These are phyloP conservation scores for Phalangium opilio DNA, from an alignment of 2,888 invertebrate genomes.

Conservation along the genomic window DNA sequence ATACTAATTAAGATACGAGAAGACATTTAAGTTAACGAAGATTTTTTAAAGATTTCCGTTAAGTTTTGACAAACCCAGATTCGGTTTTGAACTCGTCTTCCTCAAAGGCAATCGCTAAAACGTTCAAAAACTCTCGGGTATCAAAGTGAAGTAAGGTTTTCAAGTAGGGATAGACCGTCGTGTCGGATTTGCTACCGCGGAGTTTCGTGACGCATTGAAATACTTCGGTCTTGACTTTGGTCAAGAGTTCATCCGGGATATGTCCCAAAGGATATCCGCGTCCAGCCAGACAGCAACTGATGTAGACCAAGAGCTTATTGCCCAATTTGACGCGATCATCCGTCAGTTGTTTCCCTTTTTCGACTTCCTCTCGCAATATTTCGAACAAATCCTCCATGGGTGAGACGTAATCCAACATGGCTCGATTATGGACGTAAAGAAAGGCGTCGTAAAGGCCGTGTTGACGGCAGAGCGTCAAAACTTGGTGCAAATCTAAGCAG, in stretches of 20 bases:
- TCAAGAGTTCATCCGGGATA: conserved; percentile 45
- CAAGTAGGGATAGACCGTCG: conserved; percentile 21
- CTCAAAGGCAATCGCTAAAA: conserved; percentile 65
- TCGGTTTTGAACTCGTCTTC: conserved; percentile 60
- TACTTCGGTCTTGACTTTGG: conserved; percentile 56
- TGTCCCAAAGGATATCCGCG: conserved; percentile 62
- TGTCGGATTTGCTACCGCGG: conserved; percentile 34
- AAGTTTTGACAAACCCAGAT: conserved; percentile 24
- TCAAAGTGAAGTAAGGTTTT: conserved; percentile 62
- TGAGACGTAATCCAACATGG: conserved; percentile 54
- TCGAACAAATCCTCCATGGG: conserved; percentile 42
- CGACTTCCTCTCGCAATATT: conserved; percentile 17
- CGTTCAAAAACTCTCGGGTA: conserved; percentile 68
- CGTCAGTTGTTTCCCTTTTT: conserved; percentile 25
- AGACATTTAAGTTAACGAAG: too few species aligned
- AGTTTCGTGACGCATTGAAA: conserved; percentile 50
- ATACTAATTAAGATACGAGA: conserved; percentile 24
- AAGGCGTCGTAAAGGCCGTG: conserved; percentile 51
- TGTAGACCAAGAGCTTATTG: conserved; percentile 67
- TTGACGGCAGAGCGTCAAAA: conserved; percentile 42
- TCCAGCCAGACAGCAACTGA: conserved; percentile 74
- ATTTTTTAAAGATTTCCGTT: conserved; percentile 1
- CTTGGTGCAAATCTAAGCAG: conserved; percentile 61
- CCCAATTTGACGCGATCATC: conserved; percentile 38
- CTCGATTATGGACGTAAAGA: conserved; percentile 59